Evolutionary conservation across 2,113 vertebrate genomes (phyloP), one percentile per base, ranked within the genome.

Genomic region (Orthonyx spaldingii): DNA sequence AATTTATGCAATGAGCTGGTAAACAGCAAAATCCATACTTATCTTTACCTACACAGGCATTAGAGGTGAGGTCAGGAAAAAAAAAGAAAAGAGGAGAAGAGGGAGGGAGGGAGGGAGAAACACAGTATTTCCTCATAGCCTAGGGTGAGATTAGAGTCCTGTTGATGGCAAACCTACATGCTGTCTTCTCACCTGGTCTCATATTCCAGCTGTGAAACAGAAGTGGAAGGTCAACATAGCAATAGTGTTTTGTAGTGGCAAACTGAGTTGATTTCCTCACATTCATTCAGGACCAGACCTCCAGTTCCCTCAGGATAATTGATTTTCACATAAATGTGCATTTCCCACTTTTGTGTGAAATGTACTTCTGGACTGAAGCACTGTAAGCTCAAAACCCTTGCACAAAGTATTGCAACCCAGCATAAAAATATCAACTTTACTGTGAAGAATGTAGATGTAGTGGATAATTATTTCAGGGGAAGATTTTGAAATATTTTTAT

Each of bases 301-400:
- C 56, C 35, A 33, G 53, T 97, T 96, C 92, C 49, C 42, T 95
- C 64, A 83, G 94, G 96, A 96, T 97, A 97, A 98, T 92, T 97
- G 95, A 94, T 97, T 97, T 98, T 96, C 94, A 83, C 55, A 66
- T 95, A 96, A 93, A 91, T 88, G 72, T 90, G 18, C 66, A 57
- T 95, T 94, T 89, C 55, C 69, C 13, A 5, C 55, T 92, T 96
- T 78, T 79, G 18, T 93, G 85, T 76, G 71, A 86, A 93, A 93
- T 71, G 50, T 78, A 28, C 52, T 94, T 90, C 80, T 55, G 27
- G 68, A 93, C 16, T 75, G 59, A 95, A 95, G 77, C 79, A 21
- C 5, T 53, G 28, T 49, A 84, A 86, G 50, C 66, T 95, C 71
- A 72, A 86, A 97, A 89, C 55, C 53, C 82, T 93, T 93, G 44